Base-by-base conservation (phyloP, 2,888 invertebrate species). In the Globia sparganii region DNA sequence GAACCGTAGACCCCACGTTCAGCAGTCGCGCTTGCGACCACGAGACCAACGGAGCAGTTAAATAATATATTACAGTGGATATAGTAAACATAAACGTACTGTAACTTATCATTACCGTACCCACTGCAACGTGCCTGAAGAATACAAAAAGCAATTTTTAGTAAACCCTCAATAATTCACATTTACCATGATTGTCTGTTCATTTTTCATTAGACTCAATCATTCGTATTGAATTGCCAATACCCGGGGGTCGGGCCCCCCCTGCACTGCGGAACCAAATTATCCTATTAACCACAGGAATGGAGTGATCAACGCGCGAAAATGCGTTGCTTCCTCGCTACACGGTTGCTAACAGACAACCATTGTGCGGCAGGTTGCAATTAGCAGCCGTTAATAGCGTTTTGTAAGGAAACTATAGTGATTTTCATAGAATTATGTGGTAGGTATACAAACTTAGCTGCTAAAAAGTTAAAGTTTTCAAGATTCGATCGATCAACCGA, bases 241-340 rank as follows among this genome's bases (percentile, higher is more conserved):
- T 93, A 93, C 86, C 88, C 89, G 92, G 91, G 95, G 95, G 95
- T 93, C 94, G 93, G 93, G 91, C 96, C 96, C 96, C 96, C 96
- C 96, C 93, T 89, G 88, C 86, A 81, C 77, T 86, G 90, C 93
- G 95, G 95, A 96, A 95, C 95, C 80, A 86, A 93, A 94, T 96
- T 94, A 95, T 95, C 90, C 93, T 91, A 95, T 96, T 95, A 94
- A 83, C 89, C 83, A 92, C 95, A 91, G 96, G 96, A 96, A 95
- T 94, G 92, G 89, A 91, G 90, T 92, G 91, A 95, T 95, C 94
- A 94, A 90, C 95, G 94, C 95, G 96, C 96, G 95, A 95, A 95
- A 93, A 94, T 89, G 85, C 86, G 79, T 80, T 88, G 91, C 95
- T 95, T 95, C 95, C 96, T 95, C 87, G 78, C 90, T 92, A 92